A percentile compares a stretch with the other conserved stretches of the same genome.
Evolutionary conservation across 2,113 vertebrate species (phyloP).

Genomic region (Crotalus tigris): DNA sequence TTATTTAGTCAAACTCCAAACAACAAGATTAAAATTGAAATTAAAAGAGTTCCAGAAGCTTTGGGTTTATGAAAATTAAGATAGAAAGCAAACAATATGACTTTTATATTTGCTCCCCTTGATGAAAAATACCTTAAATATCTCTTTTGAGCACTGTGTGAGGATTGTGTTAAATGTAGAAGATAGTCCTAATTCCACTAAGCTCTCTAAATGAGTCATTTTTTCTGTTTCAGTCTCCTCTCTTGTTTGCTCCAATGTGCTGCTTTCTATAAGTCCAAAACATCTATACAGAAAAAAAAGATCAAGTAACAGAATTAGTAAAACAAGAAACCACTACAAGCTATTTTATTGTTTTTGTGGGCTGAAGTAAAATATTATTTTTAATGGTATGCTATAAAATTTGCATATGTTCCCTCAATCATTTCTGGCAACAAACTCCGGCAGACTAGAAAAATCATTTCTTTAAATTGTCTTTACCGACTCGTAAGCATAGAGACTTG

Average conservation of each 20-base stretch:
- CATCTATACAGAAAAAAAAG: conserved; percentile 73
- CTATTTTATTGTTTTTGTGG: not conserved
- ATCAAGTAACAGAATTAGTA: not conserved
- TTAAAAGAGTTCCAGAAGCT: not conserved
- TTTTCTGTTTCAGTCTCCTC: conserved; percentile 98
- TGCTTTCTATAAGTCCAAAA: conserved; percentile 98
- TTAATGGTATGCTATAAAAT: not conserved
- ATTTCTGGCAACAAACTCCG: not conserved
- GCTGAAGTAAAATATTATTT: not conserved
- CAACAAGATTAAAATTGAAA: not conserved
- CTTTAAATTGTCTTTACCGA: not conserved
- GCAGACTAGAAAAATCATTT: not conserved
- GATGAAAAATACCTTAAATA: conserved; percentile 83
- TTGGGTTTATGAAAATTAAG: not conserved
- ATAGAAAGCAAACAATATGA: not conserved
- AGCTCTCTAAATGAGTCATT: conserved; percentile 97
- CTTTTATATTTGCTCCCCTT: not conserved
- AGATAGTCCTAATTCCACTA: conserved; percentile 94
- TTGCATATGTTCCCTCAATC: not conserved
- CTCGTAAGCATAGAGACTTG: not conserved
- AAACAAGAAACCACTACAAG: not conserved
- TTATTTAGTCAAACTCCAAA: not conserved
- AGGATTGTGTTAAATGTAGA: conserved; percentile 98
- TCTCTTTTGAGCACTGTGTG: conserved; percentile 94
- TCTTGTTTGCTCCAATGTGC: conserved; percentile 93